Percentiles rank a stretch among this genome's conserved stretches.
These are phyloP conservation scores for Synergus gifuensis DNA, from an alignment of 2,888 invertebrate genomes.

Conservation along the genomic window DNA sequence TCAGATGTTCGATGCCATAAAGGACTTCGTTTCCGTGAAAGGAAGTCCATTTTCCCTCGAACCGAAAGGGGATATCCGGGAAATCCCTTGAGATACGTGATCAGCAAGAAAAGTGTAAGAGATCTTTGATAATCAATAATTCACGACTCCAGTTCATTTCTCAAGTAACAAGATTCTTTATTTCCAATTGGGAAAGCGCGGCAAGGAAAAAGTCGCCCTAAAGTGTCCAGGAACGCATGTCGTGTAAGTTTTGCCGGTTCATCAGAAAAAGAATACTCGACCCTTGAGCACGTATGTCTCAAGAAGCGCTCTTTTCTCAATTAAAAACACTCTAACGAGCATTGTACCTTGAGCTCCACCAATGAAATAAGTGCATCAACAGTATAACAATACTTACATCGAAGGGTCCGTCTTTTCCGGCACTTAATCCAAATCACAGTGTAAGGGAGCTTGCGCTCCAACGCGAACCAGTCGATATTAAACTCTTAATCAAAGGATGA, in stretches of 20 bases:
- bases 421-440: constrained; percentile 40
- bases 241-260: background rate
- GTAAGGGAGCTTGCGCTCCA: constrained; percentile 29
- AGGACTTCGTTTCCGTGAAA: background rate
- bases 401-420: constrained; percentile 8
- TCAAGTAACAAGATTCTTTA: background rate
- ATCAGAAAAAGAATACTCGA: constrained; percentile 9
- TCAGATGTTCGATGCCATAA: background rate
- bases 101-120: background rate
- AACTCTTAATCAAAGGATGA: background rate
- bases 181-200: background rate
- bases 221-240: background rate
- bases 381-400: constrained; percentile 19
- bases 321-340: constrained; percentile 17
- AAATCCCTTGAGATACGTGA: constrained; percentile 23
- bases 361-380: constrained; percentile 1
- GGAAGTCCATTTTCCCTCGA: constrained; percentile 14
- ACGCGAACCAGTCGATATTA: constrained; percentile 28
- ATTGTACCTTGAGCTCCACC: background rate
- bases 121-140: background rate
- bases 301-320: constrained; percentile 44
- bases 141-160: background rate
- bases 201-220: background rate
- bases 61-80: constrained; percentile 11
- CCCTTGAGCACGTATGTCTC: constrained; percentile 53